Evolutionary conservation across 2,888 invertebrate genomes (phyloP).

Genomic region (Amphipyra tragopoginis): DNA sequence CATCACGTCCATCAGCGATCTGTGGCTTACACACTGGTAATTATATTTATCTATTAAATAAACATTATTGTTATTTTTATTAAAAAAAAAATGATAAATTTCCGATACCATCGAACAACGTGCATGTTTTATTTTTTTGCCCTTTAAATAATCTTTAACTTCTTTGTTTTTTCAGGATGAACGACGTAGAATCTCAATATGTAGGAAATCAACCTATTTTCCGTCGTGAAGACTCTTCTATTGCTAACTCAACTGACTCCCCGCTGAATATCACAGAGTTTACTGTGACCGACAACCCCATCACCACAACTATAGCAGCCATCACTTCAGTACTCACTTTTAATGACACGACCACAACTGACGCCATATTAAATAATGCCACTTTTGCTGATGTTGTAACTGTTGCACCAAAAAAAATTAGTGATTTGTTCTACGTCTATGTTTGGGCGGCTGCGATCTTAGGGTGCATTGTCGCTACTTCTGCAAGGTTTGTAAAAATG

Average conservation of each 20-base stretch:
- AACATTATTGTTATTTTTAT: too few relatives aligned
- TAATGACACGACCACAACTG: constrained; percentile 13
- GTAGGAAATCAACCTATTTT: constrained; percentile 9
- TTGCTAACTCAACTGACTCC: background rate
- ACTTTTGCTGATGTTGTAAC: constrained; percentile 27
- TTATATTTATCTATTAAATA: background rate
- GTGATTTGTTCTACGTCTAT: constrained; percentile 82
- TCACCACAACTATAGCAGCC: constrained; percentile 12
- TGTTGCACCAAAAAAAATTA: constrained; percentile 58
- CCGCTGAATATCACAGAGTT: constrained; percentile 14
- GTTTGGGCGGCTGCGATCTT: constrained; percentile 90
- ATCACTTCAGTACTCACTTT: constrained; percentile 4
- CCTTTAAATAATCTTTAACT: too few relatives aligned
- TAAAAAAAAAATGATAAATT: too few relatives aligned
- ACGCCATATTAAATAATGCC: constrained; percentile 4
- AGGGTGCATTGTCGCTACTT: constrained; percentile 90
- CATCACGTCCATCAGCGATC: constrained; percentile 92
- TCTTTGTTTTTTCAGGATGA: constrained; percentile 78
- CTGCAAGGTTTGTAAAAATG: constrained; percentile 75
- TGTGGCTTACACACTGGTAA: constrained; percentile 94
- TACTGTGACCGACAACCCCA: constrained; percentile 13
- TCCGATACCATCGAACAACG: too few relatives aligned
- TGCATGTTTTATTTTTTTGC: too few relatives aligned
- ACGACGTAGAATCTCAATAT: constrained; percentile 73
- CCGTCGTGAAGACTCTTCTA: background rate